Percentiles rank a stretch among this genome's conserved stretches.
These are phyloP conservation scores for Balaeniceps rex DNA, from an alignment of 2,113 vertebrate species.

Conservation along the genomic window DNA sequence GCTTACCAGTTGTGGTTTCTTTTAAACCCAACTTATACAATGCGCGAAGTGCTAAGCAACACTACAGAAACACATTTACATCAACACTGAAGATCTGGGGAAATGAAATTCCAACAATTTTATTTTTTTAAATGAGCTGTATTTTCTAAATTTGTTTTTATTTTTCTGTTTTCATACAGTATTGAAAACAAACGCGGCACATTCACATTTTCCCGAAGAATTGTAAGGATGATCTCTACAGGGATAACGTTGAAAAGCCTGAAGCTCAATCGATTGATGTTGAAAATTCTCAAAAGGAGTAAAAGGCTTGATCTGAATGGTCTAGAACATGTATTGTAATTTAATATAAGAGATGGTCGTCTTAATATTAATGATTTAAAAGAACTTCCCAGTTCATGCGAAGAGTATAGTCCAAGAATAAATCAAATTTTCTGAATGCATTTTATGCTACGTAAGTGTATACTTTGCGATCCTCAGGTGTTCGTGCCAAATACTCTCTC, in stretches of 20 bases:
- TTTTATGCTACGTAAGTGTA: slow-evolving; percentile 98
- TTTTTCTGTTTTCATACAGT: slow-evolving; percentile 89
- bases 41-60: slow-evolving; percentile 78
- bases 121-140: slow-evolving; percentile 84
- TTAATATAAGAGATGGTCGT: slow-evolving; percentile 84
- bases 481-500: slow-evolving; percentile 98
- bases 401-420: slow-evolving; percentile 87
- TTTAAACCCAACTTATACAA: slow-evolving; percentile 77
- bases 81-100: slow-evolving; percentile 89
- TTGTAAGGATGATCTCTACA: slow-evolving; percentile 92
- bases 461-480: slow-evolving; percentile 96
- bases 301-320: slow-evolving; percentile 87
- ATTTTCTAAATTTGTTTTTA: slow-evolving; percentile 84
- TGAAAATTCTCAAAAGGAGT: slow-evolving; percentile 89
- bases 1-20: slow-evolving; percentile 64
- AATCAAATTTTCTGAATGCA: slow-evolving; percentile 76
- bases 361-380: slow-evolving; percentile 88
- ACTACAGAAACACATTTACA: slow-evolving; percentile 87
- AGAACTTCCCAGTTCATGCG: slow-evolving; percentile 95
- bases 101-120: slow-evolving; percentile 84
- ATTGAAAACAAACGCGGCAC: slow-evolving; percentile 93
- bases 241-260: slow-evolving; percentile 92
- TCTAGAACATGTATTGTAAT: slow-evolving; percentile 89
- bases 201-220: slow-evolving; percentile 97
- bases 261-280: slow-evolving; percentile 88